phyloP scores from a whole-genome alignment of 2,888 invertebrate species.

The Neria commutata region DNA sequence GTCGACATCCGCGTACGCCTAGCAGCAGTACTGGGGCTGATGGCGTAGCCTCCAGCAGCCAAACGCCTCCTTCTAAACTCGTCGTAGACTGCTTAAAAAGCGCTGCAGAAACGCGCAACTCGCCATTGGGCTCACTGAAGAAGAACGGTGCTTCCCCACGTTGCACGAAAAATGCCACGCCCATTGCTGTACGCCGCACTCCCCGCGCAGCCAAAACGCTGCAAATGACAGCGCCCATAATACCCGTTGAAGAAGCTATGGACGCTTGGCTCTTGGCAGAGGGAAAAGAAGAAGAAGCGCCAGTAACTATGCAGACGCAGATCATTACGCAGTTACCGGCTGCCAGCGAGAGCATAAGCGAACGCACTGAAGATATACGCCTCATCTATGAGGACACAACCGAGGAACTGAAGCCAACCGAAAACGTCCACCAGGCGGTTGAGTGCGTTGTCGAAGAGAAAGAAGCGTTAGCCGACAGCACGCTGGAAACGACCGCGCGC shows the following conservation, averaged over 20 bases:
- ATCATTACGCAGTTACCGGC: constrained; percentile 10
- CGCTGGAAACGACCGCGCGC: neutral
- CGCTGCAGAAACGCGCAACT: constrained; percentile 29
- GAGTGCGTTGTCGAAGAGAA: neutral
- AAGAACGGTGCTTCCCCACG: constrained; percentile 1
- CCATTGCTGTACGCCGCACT: constrained; percentile 57
- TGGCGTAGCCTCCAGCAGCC: neutral
- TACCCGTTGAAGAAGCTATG: constrained; percentile 54
- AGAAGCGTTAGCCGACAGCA: neutral
- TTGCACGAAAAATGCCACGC: constrained; percentile 43
- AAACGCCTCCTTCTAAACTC: neutral
- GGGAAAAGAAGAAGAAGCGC: neutral
- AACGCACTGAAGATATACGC: constrained; percentile 66
- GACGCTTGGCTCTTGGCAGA: constrained; percentile 51
- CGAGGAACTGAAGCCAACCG: constrained; percentile 36
- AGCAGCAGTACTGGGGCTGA: constrained; percentile 33
- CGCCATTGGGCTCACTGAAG: constrained; percentile 2
- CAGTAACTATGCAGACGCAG: neutral
- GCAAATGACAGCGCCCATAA: constrained; percentile 37
- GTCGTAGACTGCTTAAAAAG: neutral
- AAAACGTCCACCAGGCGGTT: constrained; percentile 3
- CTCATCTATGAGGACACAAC: constrained; percentile 67
- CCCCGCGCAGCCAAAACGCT: constrained; percentile 44
- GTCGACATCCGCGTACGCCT: constrained; percentile 55
- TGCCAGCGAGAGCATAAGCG: constrained; percentile 39